Base-by-base conservation (phyloP, 1,140 invertebrate genomes). In the Dreissena polymorpha region DNA sequence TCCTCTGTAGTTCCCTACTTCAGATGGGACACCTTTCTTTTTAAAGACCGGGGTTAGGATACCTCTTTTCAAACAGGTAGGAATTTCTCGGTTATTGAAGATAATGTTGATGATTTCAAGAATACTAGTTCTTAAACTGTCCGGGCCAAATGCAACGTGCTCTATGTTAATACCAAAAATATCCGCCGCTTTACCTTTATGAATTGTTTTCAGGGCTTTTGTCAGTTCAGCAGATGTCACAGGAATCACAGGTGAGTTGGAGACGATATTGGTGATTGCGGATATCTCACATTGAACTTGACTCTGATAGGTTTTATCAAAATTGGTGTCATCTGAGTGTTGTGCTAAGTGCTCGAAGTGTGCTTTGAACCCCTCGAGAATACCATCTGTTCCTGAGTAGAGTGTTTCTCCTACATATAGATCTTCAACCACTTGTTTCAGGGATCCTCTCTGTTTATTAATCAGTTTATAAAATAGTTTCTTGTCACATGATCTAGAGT, bases 391-490 rank as follows among this genome's bases (percentile, higher is more conserved):
- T 18, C 39, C 68, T 18, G 68, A 50, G 68, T 39, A 70, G 18
- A 29, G 27, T n/a, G n/a, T 29, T 39, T 39, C 68, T 39, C 29
- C 29, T 21, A 70, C 68, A 70, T 70, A 21, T 50, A 70, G 49
- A 50, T 70, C 68, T 16, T 29, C 21, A 29, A 70, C 49, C 13
- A 39, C 27, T 14, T n/a, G 10, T 10, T 21, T 18, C 29, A 10
- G 10, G 10, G 13, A 10, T 14, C 21, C 49, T 70, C 68, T 29
- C 39, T 70, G 68, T 39, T 10, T 18, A 18, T 18, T 70, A 50
- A 70, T 49, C 49, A 70, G 39, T 39, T 21, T 70, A 70, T 70
- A 50, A 50, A 39, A 70, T 14, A 70, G 68, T 70, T 70, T 70
- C n/a, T 25, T n/a, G 49, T 70, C 68, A 13, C 6, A 18, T 21